Evolutionary conservation across 2,113 vertebrate species (phyloP).

Genomic region (Lucifuga dentata): DNA sequence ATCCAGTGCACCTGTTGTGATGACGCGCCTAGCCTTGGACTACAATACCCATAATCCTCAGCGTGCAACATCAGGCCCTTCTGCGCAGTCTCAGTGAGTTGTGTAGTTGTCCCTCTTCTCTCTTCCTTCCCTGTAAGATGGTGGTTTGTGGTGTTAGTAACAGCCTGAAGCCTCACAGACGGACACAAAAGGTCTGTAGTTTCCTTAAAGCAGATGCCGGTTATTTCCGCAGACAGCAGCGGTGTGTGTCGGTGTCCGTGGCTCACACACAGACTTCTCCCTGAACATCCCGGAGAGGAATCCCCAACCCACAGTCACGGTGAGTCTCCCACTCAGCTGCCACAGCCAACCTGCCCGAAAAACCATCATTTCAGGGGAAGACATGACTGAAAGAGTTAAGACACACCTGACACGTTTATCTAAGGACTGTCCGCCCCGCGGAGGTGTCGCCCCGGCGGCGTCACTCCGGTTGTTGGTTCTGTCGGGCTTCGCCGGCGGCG

Average conservation of each 20-base stretch:
- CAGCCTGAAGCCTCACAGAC: slow-evolving; percentile 28
- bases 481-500: slow-evolving; percentile 50
- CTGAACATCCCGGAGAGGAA: slow-evolving; percentile 62
- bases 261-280: slow-evolving; percentile 53
- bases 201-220: slow-evolving; percentile 50
- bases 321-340: slow-evolving; percentile 72
- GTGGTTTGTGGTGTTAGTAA: slow-evolving; percentile 57
- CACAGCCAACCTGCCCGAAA: slow-evolving; percentile 7
- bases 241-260: slow-evolving; percentile 35
- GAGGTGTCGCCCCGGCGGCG: not conserved
- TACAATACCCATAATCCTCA: slow-evolving; percentile 2
- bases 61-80: not conserved
- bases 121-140: slow-evolving; percentile 68
- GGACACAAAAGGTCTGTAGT: slow-evolving; percentile 57
- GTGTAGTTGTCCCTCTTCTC: slow-evolving; percentile 21
- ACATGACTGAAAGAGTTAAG: no score
- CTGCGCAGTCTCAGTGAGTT: slow-evolving; percentile 55
- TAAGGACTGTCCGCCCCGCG: not conserved
- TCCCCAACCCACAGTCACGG: slow-evolving; percentile 64
- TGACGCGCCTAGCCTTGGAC: not conserved
- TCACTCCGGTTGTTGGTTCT: not conserved
- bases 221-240: slow-evolving; percentile 39
- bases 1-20: no score
- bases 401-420: not conserved
- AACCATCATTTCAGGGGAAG: not conserved